Conservation (phyloP, 2,113 vertebrate genomes). For the Nesospiza acunhae region DNA sequence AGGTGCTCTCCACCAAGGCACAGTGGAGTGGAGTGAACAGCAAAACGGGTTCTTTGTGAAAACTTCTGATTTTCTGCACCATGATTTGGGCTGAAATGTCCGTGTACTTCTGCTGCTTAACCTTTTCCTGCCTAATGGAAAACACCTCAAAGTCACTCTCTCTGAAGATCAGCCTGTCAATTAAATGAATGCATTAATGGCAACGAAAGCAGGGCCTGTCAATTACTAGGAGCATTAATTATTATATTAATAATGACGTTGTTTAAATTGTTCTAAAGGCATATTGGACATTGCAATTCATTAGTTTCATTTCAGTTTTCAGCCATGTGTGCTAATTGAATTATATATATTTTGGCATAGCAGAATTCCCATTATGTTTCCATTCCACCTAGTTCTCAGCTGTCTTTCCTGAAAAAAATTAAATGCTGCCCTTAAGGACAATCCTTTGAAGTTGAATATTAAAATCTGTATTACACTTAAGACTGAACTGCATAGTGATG, state of each 20-base stretch:
- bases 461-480: slow-evolving; percentile 1
- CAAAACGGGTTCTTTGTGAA: background rate
- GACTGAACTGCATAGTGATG: background rate
- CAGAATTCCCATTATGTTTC: background rate
- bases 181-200: slow-evolving; percentile 33
- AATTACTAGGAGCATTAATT: slow-evolving; percentile 68
- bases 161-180: background rate
- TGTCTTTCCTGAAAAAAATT: background rate
- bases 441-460: background rate
- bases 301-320: slow-evolving; percentile 59
- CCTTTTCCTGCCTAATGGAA: background rate
- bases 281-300: slow-evolving; percentile 58
- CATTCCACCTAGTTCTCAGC: background rate
- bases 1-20: background rate
- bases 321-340: slow-evolving; percentile 50
- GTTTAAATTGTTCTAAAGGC: slow-evolving; percentile 66
- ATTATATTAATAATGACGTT: slow-evolving; percentile 45
- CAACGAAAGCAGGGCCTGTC: slow-evolving; percentile 35
- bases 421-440: background rate
- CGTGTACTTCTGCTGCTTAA: background rate
- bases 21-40: background rate
- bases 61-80: background rate
- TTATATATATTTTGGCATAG: background rate
- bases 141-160: background rate
- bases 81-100: background rate